phyloP scores from a whole-genome alignment of 2,888 invertebrate genomes.

The Pollenia labialis region DNA sequence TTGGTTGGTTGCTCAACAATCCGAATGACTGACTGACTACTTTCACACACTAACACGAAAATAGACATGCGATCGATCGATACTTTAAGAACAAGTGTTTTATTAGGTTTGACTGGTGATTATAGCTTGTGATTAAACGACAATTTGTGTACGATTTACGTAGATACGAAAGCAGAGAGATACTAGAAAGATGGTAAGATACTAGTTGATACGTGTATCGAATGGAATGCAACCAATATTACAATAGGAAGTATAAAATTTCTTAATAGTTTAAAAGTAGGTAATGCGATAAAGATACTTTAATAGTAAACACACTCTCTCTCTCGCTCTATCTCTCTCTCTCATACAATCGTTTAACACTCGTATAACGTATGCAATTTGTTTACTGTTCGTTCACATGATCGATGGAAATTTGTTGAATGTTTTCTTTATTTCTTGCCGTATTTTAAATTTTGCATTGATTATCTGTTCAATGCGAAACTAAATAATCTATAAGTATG shows the following conservation, averaged over 20 bases:
- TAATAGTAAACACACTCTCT: not conserved
- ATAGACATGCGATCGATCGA: constrained; percentile 40
- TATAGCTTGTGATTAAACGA: constrained; percentile 28
- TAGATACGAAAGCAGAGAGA: not conserved
- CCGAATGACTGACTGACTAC: not conserved
- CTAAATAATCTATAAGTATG: constrained; percentile 37
- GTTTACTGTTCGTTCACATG: constrained; percentile 24
- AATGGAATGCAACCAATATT: constrained; percentile 48
- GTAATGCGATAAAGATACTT: not conserved
- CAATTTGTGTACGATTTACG: constrained; percentile 21
- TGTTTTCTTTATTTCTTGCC: not conserved
- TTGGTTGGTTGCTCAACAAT: not conserved
- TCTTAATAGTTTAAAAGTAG: constrained; percentile 31
- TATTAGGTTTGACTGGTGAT: constrained; percentile 20
- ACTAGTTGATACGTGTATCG: constrained; percentile 9
- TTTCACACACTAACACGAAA: constrained; percentile 24
- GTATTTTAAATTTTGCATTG: constrained; percentile 27
- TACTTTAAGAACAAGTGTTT: constrained; percentile 53
- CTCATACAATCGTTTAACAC: not conserved
- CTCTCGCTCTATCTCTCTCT: not conserved
- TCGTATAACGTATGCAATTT: constrained; percentile 11
- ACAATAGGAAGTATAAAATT: constrained; percentile 64
- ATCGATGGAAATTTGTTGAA: constrained; percentile 30
- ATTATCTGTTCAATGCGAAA: constrained; percentile 40
- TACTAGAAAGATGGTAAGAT: not conserved